These are phyloP conservation scores for Drosophila neotestacea DNA, from an alignment of 2,888 invertebrate species.

Conservation along the genomic window DNA sequence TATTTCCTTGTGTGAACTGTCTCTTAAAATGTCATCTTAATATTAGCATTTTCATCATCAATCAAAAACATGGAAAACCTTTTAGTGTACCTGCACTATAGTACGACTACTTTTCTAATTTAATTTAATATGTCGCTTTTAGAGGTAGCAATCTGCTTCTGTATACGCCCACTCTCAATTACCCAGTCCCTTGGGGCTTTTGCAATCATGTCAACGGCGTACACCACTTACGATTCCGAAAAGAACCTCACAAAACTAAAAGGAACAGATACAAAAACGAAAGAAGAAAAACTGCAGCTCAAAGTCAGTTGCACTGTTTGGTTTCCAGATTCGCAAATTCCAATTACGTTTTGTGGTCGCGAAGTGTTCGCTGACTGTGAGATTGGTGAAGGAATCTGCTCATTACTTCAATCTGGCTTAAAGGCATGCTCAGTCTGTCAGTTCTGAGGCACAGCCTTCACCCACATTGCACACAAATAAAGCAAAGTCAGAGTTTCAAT, in stretches of 20 bases:
- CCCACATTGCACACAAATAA: conserved; percentile 42
- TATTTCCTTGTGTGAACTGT: neutral
- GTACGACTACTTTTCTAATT: too few species aligned
- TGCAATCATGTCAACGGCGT: conserved; percentile 31
- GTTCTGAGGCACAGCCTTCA: conserved; percentile 28
- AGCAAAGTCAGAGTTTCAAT: conserved; percentile 56
- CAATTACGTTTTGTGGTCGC: conserved; percentile 64
- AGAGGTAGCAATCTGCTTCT: neutral
- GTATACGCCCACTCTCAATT: conserved; percentile 23
- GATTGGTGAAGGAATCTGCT: conserved; percentile 31
- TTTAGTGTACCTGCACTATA: too few species aligned
- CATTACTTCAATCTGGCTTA: conserved; percentile 24
- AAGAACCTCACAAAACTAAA: neutral
- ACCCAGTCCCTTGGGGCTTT: conserved; percentile 10
- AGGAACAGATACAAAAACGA: conserved; percentile 11
- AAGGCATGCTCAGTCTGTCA: neutral
- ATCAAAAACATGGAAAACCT: too few species aligned
- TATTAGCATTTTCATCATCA: neutral
- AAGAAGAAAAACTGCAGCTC: conserved; percentile 33
- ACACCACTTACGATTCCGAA: conserved; percentile 9
- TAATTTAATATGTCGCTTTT: neutral
- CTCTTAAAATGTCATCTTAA: neutral
- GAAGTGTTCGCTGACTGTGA: conserved; percentile 28
- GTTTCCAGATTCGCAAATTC: conserved; percentile 65
- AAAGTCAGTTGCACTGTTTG: conserved; percentile 70